phyloP scores from a whole-genome alignment of 2,797 vertebrate species.

The Cuculus canorus region DNA sequence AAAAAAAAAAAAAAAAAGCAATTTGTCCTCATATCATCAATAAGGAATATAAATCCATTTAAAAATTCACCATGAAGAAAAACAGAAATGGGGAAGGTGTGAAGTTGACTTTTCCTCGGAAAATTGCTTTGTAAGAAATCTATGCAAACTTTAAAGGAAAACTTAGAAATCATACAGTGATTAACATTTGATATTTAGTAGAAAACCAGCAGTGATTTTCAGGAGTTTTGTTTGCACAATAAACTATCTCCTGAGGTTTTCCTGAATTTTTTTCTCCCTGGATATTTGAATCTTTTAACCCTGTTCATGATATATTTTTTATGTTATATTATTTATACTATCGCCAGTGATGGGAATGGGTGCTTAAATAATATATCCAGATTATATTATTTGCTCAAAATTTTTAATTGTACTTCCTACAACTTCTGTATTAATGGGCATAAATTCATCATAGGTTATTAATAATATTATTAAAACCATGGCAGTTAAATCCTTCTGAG shows the following conservation, averaged over 20 bases:
- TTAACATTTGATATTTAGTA: neutral
- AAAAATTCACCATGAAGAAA: neutral
- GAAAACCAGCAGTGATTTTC: neutral
- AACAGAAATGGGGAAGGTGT: neutral
- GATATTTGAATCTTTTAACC: neutral
- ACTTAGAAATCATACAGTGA: neutral
- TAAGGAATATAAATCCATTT: neutral
- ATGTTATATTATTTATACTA: neutral
- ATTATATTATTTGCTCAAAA: neutral
- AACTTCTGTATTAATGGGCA: constrained; percentile 32
- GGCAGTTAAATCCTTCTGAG: constrained; percentile 23
- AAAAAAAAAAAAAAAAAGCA: neutral
- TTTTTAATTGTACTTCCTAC: constrained; percentile 37
- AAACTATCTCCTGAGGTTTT: constrained; percentile 9
- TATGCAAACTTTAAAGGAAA: neutral
- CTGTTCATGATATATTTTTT: constrained; percentile 34
- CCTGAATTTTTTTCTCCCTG: neutral
- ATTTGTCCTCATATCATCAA: neutral
- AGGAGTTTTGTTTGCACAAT: constrained; percentile 30
- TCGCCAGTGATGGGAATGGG: neutral
- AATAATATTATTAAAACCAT: constrained; percentile 46
- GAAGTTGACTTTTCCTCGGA: neutral
- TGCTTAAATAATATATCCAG: constrained; percentile 15
- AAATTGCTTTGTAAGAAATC: neutral
- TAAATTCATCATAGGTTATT: constrained; percentile 40